phyloP scores from a whole-genome alignment of 1,140 invertebrate species.

The Euwallacea fornicatus region DNA sequence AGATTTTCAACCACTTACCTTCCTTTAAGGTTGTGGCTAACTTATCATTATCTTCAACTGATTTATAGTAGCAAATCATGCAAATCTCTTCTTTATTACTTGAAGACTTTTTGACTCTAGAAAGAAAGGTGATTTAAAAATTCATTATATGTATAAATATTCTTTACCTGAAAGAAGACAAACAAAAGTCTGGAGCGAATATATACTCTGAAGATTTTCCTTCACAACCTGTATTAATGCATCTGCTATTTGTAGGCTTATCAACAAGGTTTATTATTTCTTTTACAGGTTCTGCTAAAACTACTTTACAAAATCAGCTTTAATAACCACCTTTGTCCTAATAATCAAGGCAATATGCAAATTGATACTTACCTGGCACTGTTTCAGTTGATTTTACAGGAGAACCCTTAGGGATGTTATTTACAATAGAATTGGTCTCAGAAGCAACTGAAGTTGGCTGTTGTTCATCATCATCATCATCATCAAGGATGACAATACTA shows the following conservation, averaged over 20 bases:
- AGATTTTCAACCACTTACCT: slow-evolving; percentile 19
- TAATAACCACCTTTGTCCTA: too few relatives aligned
- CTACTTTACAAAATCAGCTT: too few relatives aligned
- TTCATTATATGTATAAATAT: neutral
- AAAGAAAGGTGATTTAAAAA: slow-evolving; percentile 2
- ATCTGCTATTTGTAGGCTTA: slow-evolving; percentile 51
- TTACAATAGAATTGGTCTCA: neutral
- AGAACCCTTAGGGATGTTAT: too few relatives aligned
- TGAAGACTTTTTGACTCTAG: slow-evolving; percentile 53
- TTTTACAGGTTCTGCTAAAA: slow-evolving; percentile 19
- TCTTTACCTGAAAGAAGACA: slow-evolving; percentile 53
- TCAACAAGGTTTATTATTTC: slow-evolving; percentile 49
- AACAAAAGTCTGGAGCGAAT: slow-evolving; percentile 57
- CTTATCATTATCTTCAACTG: slow-evolving; percentile 47
- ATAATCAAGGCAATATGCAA: neutral
- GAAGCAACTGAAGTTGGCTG: neutral
- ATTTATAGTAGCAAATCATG: slow-evolving; percentile 54
- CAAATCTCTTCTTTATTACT: slow-evolving; percentile 57
- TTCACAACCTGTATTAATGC: slow-evolving; percentile 59
- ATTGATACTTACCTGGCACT: too few relatives aligned
- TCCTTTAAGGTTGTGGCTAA: slow-evolving; percentile 52
- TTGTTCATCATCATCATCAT: neutral
- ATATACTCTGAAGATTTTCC: slow-evolving; percentile 54
- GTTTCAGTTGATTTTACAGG: too few relatives aligned
- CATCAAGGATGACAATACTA: slow-evolving; percentile 9